Base-by-base conservation (phyloP, 1,140 invertebrate genomes). In the Agrypnia vestita region DNA sequence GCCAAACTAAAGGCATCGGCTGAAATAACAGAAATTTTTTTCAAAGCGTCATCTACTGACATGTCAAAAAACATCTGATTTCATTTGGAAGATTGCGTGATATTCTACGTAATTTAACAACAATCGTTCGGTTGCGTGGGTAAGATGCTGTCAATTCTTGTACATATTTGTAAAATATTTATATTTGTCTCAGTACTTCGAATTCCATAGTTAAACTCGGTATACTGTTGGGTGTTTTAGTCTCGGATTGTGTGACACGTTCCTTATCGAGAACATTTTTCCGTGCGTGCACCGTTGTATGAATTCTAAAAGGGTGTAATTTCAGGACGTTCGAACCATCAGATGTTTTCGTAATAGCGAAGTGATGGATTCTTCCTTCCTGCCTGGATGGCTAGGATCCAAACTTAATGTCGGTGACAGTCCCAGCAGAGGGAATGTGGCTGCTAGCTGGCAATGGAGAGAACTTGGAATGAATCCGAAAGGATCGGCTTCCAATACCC, bases 401-500 rank as follows among this genome's bases (percentile, higher is more conserved):
- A 53, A 72, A 47, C 15, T 55, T 25, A 69, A 69, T 78, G 49
- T 61, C 51, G 35, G 21, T 35, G 62, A 78, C 15, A 69, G n/a
- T 12, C 47, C 62, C 12, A 55, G 47, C 49, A 49, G 44, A 62
- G 73, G 73, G 8, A 80, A 80, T 69, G 78, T 80, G 12, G 73
- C 78, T n/a, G 17, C 25, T 15, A 69, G 78, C 51, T 78, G 59
- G 76, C 82, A 79, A 67, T 74, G 76, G 62, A 61, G 79, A 55
- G 44, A 83, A 72, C 56, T 79, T n/a, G 77, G 77, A n/a, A 44
- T 73, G 71, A 64, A 72, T 21, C 69, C 73, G n/a, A 78, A 73
- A 69, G 80, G 78, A 55, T 76, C 72, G 21, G 61, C 51, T 85
- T 15, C 85, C 84, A 82, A 80, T 43, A 35, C 53, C n/a, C 47